Percentiles rank a stretch among this genome's conserved stretches.
These are phyloP conservation scores for Fratercula arctica DNA, from an alignment of 2,797 vertebrate species.

Conservation along the genomic window DNA sequence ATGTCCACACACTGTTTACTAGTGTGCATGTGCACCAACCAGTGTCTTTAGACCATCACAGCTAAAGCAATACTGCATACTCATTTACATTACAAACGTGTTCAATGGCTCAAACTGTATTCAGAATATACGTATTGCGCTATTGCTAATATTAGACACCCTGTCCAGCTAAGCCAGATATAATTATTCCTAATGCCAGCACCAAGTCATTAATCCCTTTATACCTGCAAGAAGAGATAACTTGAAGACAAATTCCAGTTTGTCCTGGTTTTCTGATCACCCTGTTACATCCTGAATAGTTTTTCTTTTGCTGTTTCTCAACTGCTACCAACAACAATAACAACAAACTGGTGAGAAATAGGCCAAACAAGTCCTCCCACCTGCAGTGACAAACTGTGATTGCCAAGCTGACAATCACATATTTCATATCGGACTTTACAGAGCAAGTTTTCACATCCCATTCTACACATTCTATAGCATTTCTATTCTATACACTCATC, in stretches of 20 bases:
- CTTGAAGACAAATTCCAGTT: constrained; percentile 24
- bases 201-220: constrained; percentile 38
- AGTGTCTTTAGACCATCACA: not conserved
- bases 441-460: not conserved
- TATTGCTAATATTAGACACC: constrained; percentile 11
- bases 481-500: not conserved
- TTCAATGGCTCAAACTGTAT: not conserved
- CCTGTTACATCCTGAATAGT: not conserved
- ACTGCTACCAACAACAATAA: not conserved
- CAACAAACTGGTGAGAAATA: not conserved
- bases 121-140: not conserved
- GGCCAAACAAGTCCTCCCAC: not conserved
- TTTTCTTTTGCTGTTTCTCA: not conserved
- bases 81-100: not conserved
- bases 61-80: not conserved
- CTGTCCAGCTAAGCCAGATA: constrained; percentile 15
- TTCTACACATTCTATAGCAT: not conserved
- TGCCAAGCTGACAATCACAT: not conserved
- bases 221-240: not conserved
- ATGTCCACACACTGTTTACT: not conserved
- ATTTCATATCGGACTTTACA: not conserved
- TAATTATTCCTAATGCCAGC: constrained; percentile 21
- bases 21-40: not conserved
- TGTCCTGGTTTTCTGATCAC: not conserved
- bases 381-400: not conserved